Base-by-base conservation (phyloP, 2,113 vertebrate genomes). In the Pteronura brasiliensis region DNA sequence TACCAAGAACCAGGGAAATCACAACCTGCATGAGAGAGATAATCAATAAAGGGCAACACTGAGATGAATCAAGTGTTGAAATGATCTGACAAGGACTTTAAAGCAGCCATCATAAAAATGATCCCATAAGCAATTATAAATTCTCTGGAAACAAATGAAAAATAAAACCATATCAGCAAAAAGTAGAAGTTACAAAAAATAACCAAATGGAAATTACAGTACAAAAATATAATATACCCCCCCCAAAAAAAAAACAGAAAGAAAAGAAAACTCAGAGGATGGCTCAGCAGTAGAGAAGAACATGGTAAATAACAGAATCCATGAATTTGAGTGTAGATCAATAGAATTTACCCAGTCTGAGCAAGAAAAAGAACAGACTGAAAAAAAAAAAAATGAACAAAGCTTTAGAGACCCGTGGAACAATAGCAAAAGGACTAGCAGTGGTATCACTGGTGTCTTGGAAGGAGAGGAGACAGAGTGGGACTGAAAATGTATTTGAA, bases 91-190 rank as follows among this genome's bases (percentile, higher is more conserved):
- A 96, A 84, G 86, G 42, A 71, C 63, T 96, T 93, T 93, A 88
- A 85, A 94, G 87, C 93, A 93, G 59, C 44, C 71, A 18, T 79
- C 95, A 49, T n/a, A 89, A 89, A 97, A 95, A 88, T 96, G 90
- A 93, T 95, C 93, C 95, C 95, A 80, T 81, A 96, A 88, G 72
- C 83, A 92, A 95, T 95, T 92, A 97, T 39, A 67, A 93, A 90
- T 90, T 90, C 77, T 96, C 76, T 93, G 91, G 83, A 94, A 96
- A 96, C 86, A 93, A 91, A 88, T 84, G 80, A 77, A 93, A 91
- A 71, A 90, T n/a, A 90, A 74, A 61, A 95, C 6, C 20, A 82
- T 52, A 44, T 82, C 83, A 67, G 69, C 55, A 63, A 90, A 95
- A 96, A 93, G 88, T 59, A 63, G 34, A 85, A 81, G 44, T 65